These are phyloP conservation scores for Brenthis ino DNA, from an alignment of 2,888 invertebrate species.

Conservation along the genomic window DNA sequence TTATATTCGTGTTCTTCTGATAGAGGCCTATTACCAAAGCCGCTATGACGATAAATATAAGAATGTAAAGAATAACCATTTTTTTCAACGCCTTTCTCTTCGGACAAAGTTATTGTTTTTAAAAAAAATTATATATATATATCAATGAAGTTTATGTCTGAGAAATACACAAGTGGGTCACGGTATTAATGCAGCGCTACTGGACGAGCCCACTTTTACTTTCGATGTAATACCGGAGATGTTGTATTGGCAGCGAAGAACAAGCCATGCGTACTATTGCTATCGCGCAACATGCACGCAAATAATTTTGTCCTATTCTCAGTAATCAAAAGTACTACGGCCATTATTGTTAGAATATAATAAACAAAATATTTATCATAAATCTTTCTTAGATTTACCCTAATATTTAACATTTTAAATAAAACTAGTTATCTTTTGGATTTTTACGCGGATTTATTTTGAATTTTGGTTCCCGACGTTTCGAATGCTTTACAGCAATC, in stretches of 20 bases:
- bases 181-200: slow-evolving; percentile 6
- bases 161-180: slow-evolving; percentile 31
- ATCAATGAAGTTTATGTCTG: no score
- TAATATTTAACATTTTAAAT: no score
- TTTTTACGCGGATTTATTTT: no score
- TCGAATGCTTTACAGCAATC: no score
- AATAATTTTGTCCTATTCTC: no score
- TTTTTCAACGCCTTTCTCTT: not conserved
- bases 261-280: not conserved
- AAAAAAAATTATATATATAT: no score
- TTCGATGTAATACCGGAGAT: slow-evolving; percentile 46
- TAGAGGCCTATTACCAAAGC: slow-evolving; percentile 58
- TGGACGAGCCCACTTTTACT: slow-evolving; percentile 37
- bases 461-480: no score
- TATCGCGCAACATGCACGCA: not conserved
- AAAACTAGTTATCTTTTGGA: no score
- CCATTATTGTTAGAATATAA: no score
- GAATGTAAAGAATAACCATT: slow-evolving; percentile 29
- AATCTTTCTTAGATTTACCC: no score
- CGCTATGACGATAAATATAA: slow-evolving; percentile 27
- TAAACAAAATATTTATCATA: no score
- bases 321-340: no score
- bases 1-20: slow-evolving; percentile 68
- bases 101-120: not conserved
- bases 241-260: slow-evolving; percentile 22